Conservation (phyloP, 1,140 invertebrate genomes). For the Drosophila fuyamai region DNA sequence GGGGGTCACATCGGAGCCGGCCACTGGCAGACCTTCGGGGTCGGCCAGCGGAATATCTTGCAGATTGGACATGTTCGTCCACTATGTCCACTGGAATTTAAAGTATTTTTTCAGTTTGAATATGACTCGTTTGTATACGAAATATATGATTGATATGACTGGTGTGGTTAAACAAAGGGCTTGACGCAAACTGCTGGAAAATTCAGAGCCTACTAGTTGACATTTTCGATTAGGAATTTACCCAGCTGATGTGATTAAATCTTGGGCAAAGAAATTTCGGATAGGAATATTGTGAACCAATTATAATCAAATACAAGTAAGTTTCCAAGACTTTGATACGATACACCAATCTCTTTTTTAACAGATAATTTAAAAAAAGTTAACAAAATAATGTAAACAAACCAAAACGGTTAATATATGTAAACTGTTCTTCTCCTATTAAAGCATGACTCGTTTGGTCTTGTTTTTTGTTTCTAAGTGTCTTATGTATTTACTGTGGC, state of each 20-base stretch:
- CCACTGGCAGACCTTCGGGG: slow-evolving; percentile 17
- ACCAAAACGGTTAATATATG: no score
- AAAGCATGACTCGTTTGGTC: background rate
- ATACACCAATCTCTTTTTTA: background rate
- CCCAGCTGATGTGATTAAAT: background rate
- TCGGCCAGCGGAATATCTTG: slow-evolving; percentile 59
- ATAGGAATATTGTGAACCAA: no score
- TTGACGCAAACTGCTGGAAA: slow-evolving; percentile 2
- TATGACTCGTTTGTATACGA: slow-evolving; percentile 48
- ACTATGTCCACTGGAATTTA: slow-evolving; percentile 40
- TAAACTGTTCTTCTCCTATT: background rate
- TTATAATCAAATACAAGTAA: no score
- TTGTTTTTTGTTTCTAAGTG: background rate
- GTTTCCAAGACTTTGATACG: no score
- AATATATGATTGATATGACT: slow-evolving; percentile 59
- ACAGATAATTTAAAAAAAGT: background rate
- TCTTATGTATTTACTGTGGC: slow-evolving; percentile 1
- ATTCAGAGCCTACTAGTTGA: slow-evolving; percentile 32
- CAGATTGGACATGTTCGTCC: slow-evolving; percentile 54
- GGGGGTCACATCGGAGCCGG: slow-evolving; percentile 9
- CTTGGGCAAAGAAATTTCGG: no score
- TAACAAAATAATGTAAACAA: background rate
- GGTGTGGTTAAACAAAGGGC: slow-evolving; percentile 2
- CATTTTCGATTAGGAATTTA: background rate
- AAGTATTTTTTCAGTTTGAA: slow-evolving; percentile 36